These are phyloP conservation scores for Eira barbara DNA, from an alignment of 2,113 vertebrate species.

Conservation along the genomic window DNA sequence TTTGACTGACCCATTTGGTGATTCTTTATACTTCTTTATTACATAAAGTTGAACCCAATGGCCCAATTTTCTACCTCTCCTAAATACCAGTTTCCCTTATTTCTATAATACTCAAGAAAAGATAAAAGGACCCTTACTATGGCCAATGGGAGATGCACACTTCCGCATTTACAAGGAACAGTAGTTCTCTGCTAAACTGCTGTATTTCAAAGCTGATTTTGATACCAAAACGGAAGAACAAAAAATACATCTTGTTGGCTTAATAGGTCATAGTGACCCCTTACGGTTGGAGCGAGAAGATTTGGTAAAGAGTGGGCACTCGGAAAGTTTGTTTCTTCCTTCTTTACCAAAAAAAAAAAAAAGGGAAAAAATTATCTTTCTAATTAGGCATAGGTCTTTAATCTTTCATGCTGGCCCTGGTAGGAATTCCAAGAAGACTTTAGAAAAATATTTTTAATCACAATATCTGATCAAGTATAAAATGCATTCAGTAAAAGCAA, in stretches of 20 bases:
- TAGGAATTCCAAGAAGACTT: not conserved
- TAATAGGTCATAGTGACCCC: not conserved
- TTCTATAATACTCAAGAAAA: not conserved
- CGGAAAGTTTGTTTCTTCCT: not conserved
- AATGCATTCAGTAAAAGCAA: not conserved
- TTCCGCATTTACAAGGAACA: not conserved
- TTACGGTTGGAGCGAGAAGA: not conserved
- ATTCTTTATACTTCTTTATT: not conserved
- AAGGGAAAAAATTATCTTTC: not conserved
- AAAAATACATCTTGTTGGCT: not conserved
- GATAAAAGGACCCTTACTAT: not conserved
- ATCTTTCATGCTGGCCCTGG: not conserved
- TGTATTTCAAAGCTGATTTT: not conserved
- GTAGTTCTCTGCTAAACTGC: not conserved
- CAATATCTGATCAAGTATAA: not conserved
- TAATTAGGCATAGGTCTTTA: not conserved
- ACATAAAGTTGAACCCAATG: not conserved
- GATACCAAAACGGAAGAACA: not conserved
- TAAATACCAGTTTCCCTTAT: not conserved
- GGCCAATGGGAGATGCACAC: accelerated
- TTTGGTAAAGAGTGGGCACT: not conserved
- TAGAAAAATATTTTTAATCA: not conserved
- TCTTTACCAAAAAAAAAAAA: not conserved
- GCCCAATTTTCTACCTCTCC: not conserved
- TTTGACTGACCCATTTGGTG: not conserved